A percentile compares a stretch with the other conserved stretches of the same genome.
Evolutionary conservation across 2,888 invertebrate species (phyloP).

Genomic region (Drosophila phalerata): DNA sequence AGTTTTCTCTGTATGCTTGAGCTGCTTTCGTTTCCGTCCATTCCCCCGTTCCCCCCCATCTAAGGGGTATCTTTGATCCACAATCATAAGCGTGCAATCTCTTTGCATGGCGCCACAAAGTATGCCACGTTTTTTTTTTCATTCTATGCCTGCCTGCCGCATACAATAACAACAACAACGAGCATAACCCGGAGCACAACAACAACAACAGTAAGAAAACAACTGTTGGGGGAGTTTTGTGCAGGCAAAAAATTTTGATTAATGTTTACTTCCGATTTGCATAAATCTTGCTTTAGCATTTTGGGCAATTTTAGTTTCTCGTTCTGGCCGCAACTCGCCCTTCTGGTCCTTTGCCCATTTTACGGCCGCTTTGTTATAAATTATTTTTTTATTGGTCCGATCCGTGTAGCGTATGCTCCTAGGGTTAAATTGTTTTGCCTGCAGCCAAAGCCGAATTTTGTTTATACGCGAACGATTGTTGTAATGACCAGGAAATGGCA

Average conservation of each 20-base stretch:
- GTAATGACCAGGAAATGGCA: conserved; percentile 25
- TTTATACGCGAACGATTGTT: conserved; percentile 54
- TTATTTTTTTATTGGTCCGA: conserved; percentile 74
- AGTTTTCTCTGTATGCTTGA: conserved; percentile 35
- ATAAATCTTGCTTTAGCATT: conserved; percentile 84
- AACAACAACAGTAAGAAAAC: conserved; percentile 18
- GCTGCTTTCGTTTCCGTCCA: conserved; percentile 46
- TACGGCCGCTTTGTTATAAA: conserved; percentile 70
- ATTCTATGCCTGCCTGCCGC: conserved; percentile 48
- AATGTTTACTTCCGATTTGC: conserved; percentile 85
- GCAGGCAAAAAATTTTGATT: conserved; percentile 77
- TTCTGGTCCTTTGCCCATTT: conserved; percentile 15
- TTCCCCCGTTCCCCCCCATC: conserved; percentile 19
- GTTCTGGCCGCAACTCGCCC: conserved; percentile 10
- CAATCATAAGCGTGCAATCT: conserved; percentile 67
- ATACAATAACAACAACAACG: conserved; percentile 23
- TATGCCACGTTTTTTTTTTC: conserved; percentile 53
- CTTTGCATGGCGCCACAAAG: conserved; percentile 68
- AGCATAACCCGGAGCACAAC: background rate
- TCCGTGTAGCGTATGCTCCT: conserved; percentile 45
- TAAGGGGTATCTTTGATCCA: conserved; percentile 61
- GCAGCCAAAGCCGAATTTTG: conserved; percentile 36
- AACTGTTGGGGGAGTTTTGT: conserved; percentile 27
- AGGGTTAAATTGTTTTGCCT: conserved; percentile 53
- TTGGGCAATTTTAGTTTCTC: conserved; percentile 50